Percentiles rank a stretch among this genome's conserved stretches.
phyloP scores from a whole-genome alignment of 2,797 vertebrate genomes.

The Trachurus trachurus region DNA sequence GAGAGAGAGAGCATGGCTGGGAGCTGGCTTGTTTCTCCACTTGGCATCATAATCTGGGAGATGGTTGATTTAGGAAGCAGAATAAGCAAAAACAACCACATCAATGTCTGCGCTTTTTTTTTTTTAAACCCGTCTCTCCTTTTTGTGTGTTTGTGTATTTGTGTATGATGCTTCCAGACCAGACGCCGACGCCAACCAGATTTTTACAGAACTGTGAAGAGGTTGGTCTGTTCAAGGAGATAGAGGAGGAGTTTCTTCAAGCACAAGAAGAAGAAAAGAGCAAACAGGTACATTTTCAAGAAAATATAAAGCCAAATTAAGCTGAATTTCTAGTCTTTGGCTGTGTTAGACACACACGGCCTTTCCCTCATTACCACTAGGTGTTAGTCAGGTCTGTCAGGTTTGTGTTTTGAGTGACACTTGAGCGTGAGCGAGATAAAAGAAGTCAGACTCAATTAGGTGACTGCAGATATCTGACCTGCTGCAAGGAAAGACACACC shows the following conservation, averaged over 20 bases:
- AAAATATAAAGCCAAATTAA: background rate
- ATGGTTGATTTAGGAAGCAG: conserved; percentile 32
- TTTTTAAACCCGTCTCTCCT: background rate
- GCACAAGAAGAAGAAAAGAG: conserved; percentile 92
- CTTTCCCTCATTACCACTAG: background rate
- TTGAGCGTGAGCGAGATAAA: conserved; percentile 47
- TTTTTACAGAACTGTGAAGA: conserved; percentile 99
- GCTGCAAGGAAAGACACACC: conserved; percentile 72
- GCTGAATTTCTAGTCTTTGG: background rate
- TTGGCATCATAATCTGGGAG: conserved; percentile 4
- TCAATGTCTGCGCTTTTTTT: background rate
- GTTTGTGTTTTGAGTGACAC: conserved; percentile 50
- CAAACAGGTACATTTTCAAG: conserved; percentile 86
- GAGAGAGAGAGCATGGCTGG: conserved; percentile 39
- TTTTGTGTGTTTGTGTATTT: conserved; percentile 6
- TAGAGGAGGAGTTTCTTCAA: conserved; percentile 96
- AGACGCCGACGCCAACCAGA: conserved; percentile 96
- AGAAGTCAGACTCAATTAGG: conserved; percentile 59
- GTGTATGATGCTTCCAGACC: conserved; percentile 85
- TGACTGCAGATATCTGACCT: conserved; percentile 71
- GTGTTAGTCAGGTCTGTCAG: conserved; percentile 37
- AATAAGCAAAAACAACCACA: conserved; percentile 9
- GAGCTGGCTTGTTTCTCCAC: conserved; percentile 41
- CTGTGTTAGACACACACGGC: background rate
- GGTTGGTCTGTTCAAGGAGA: conserved; percentile 96